These are phyloP conservation scores for Columba livia DNA, from an alignment of 2,113 vertebrate species.

Conservation along the genomic window DNA sequence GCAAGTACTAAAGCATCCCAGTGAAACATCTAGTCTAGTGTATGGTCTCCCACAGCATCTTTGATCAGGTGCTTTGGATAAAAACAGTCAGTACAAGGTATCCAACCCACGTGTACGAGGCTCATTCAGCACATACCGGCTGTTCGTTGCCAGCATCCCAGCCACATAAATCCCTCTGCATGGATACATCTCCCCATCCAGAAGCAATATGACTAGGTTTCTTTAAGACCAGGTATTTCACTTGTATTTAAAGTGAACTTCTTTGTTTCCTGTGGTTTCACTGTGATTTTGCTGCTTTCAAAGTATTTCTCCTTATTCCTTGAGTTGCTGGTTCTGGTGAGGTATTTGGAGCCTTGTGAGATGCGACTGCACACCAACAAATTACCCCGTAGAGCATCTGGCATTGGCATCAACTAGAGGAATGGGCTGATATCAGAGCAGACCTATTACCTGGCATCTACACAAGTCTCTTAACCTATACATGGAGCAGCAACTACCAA, in stretches of 20 bases:
- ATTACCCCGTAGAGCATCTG: background rate
- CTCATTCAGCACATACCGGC: background rate
- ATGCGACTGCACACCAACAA: background rate
- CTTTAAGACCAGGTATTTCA: background rate
- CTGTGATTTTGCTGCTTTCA: background rate
- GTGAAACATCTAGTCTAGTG: background rate
- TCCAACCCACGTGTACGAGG: rapidly evolving
- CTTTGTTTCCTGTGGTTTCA: background rate
- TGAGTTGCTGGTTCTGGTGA: background rate
- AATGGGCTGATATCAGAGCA: conserved; percentile 3
- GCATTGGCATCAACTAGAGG: background rate
- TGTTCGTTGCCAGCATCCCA: background rate
- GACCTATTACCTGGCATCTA: conserved; percentile 6
- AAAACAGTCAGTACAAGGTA: background rate
- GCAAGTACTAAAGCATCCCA: background rate
- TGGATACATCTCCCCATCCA: background rate
- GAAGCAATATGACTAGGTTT: background rate
- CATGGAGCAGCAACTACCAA: background rate
- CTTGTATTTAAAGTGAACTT: background rate
- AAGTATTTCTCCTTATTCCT: background rate
- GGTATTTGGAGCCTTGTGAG: background rate
- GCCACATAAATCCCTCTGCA: background rate
- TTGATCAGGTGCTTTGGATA: background rate
- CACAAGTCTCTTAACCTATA: background rate
- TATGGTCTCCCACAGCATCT: background rate